These are phyloP conservation scores for Eupithecia subfuscata DNA, from an alignment of 2,888 invertebrate genomes.

Conservation along the genomic window DNA sequence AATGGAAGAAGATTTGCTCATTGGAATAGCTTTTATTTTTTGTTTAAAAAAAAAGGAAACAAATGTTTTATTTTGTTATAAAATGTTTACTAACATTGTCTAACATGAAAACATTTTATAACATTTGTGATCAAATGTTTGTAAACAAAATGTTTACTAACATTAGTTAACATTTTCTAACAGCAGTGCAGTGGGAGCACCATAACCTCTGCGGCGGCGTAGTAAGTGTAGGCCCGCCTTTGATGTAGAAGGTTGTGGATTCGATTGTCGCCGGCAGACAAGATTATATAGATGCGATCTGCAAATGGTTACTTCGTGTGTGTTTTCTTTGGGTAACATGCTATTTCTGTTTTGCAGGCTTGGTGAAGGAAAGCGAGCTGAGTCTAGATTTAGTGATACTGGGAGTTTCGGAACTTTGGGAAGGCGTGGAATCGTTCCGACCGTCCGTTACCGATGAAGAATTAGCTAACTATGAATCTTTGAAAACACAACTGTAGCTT, in stretches of 20 bases:
- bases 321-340: constrained; percentile 10
- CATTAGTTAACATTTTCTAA: too few relatives aligned
- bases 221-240: too few relatives aligned
- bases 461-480: constrained; percentile 86
- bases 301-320: neutral
- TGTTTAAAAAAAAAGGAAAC: too few relatives aligned
- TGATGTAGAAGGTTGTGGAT: neutral
- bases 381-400: constrained; percentile 85
- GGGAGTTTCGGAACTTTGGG: constrained; percentile 85
- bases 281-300: neutral
- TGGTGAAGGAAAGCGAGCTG: constrained; percentile 77
- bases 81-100: too few relatives aligned
- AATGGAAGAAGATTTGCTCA: too few relatives aligned
- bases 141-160: too few relatives aligned
- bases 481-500: constrained; percentile 67
- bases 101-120: too few relatives aligned
- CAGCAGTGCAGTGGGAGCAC: too few relatives aligned
- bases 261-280: neutral
- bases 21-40: too few relatives aligned
- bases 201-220: neutral
- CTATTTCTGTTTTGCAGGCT: constrained; percentile 67
- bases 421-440: constrained; percentile 85
- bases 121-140: too few relatives aligned
- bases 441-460: constrained; percentile 89
- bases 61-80: too few relatives aligned